Evolutionary conservation across 1,140 invertebrate species (phyloP), one percentile per base, ranked within the genome.

Genomic region (Hesperophylax magnus): DNA sequence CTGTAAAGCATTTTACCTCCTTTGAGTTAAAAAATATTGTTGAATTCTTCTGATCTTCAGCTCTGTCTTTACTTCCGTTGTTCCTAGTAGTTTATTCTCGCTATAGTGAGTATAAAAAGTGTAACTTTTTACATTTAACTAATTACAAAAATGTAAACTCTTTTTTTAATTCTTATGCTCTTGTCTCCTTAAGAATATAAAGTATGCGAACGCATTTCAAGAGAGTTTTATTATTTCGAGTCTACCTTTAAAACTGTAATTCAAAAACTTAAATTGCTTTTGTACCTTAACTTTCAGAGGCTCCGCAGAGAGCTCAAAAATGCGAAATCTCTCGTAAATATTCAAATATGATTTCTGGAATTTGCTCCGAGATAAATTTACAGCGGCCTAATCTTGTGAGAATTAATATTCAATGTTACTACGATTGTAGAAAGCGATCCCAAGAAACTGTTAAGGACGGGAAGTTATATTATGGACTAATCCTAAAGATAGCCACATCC

Each of bases 401-500:
- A 71, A 71, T 71, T 71, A 71, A 71, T 71, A 71, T 71, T 71
- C 67, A 71, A 71, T 71, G 67, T 71, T 47, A 71, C 67, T 71
- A 71, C 39, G 67, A 71, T 71, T 71, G 67, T 71, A 47, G 67
- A 71, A 71, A 71, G 67, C 39, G 67, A 71, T 71, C 54, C 78
- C 72, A 78, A 77, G 75, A 75, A 78, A 74, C 65, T 74, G 67
- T 63, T 53, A 52, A 18, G n/a, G 34, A 24, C 20, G n/a, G 67
- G 39, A n/a, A 18, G 67, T 34, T 20, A 71, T 52, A 71, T 47
- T 71, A 71, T 52, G 34, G 24, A 75, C 53, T 75, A 75, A 75
- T 75, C 20, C 71, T 58, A 7, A 63, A 81, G 82, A 83, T 83
- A 83, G 79, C 82, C 79, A 76, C 82, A 79, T 31, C 79, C 77